These are phyloP conservation scores for Monopterus albus DNA, from an alignment of 2,113 vertebrate species.

Conservation along the genomic window DNA sequence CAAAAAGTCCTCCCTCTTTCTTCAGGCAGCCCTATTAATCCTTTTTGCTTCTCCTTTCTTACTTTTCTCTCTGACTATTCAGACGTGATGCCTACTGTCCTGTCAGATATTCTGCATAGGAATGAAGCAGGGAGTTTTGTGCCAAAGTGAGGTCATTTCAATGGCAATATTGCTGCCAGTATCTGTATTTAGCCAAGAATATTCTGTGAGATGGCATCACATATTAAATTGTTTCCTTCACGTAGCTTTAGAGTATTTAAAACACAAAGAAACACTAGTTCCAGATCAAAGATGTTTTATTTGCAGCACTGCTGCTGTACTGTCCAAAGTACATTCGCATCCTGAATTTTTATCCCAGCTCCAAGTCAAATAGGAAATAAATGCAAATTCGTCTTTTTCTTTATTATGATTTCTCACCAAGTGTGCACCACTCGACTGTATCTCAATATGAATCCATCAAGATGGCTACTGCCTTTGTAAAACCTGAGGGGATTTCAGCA, in stretches of 20 bases:
- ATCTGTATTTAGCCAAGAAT: slow-evolving; percentile 33
- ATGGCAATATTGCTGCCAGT: slow-evolving; percentile 56
- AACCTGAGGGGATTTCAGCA: slow-evolving; percentile 79
- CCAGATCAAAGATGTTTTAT: slow-evolving; percentile 33
- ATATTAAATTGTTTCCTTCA: slow-evolving; percentile 6
- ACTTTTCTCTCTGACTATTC: slow-evolving; percentile 60
- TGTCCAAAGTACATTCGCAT: slow-evolving; percentile 50
- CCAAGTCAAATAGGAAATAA: slow-evolving; percentile 63
- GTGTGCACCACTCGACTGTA: slow-evolving; percentile 66
- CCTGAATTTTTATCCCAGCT: slow-evolving; percentile 46
- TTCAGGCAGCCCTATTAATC: slow-evolving; percentile 55
- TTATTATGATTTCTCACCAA: slow-evolving; percentile 70
- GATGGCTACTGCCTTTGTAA: slow-evolving; percentile 72
- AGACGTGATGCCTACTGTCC: slow-evolving; percentile 53
- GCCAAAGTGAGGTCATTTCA: slow-evolving; percentile 71
- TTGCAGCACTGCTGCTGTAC: slow-evolving; percentile 29
- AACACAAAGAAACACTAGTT: slow-evolving; percentile 25
- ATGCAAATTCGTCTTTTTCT: slow-evolving; percentile 62
- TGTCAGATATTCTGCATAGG: slow-evolving; percentile 61
- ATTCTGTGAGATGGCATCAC: slow-evolving; percentile 23
- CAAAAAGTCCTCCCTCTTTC: slow-evolving; percentile 52
- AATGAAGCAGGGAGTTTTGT: slow-evolving; percentile 46
- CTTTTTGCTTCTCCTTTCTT: slow-evolving; percentile 28
- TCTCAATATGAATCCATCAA: slow-evolving; percentile 78
- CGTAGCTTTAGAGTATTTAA: slow-evolving; percentile 23